These are phyloP conservation scores for Pycnomerus fuliginosus DNA, from an alignment of 2,888 invertebrate species.

Conservation along the genomic window DNA sequence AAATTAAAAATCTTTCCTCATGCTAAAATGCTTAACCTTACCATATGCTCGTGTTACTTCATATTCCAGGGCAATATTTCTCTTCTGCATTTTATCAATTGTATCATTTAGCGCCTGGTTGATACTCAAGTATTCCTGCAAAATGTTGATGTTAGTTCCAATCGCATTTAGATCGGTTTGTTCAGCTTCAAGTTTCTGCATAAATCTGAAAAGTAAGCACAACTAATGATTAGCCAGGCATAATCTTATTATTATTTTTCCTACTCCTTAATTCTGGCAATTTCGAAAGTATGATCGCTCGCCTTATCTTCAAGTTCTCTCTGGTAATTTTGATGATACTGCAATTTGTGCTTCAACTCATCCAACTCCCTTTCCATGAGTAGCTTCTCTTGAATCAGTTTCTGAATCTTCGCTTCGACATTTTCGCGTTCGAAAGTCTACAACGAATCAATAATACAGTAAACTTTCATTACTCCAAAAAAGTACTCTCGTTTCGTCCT, in stretches of 20 bases:
- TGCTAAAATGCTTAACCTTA: too few relatives aligned
- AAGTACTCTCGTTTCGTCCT: constrained; percentile 32
- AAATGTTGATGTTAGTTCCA: too few relatives aligned
- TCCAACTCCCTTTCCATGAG: constrained; percentile 5
- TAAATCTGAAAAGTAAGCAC: too few relatives aligned
- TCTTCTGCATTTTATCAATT: too few relatives aligned
- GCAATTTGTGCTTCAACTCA: constrained; percentile 7
- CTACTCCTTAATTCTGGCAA: constrained; percentile 6
- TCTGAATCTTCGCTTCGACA: constrained; percentile 5
- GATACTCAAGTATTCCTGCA: too few relatives aligned
- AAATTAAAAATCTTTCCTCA: too few relatives aligned
- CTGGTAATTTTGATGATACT: constrained; percentile 1
- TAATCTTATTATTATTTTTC: not conserved
- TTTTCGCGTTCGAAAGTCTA: constrained; percentile 6
- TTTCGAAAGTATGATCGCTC: constrained; percentile 1
- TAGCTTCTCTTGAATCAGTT: constrained; percentile 1
- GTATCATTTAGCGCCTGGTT: too few relatives aligned
- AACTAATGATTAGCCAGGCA: not conserved
- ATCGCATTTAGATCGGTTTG: too few relatives aligned
- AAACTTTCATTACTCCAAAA: not conserved
- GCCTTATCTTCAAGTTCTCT: constrained; percentile 8
- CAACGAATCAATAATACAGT: not conserved
- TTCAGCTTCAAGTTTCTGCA: too few relatives aligned
- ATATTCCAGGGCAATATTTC: too few relatives aligned
- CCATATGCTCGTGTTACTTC: too few relatives aligned